phyloP scores from a whole-genome alignment of 37 sponge, comb jelly and placozoan species.

The Dysidea cf. avara region DNA sequence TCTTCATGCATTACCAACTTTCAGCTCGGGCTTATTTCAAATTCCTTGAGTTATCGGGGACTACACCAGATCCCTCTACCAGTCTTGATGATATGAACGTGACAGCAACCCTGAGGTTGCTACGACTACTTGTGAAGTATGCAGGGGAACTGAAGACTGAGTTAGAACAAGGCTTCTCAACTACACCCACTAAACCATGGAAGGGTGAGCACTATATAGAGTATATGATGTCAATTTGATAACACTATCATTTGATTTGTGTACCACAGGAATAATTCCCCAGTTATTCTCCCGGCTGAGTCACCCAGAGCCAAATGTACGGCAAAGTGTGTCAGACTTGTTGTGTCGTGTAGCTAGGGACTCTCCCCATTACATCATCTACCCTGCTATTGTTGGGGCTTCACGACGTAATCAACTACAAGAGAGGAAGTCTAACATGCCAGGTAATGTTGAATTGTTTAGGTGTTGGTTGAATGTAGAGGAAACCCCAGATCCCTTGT shows the following conservation, averaged over 20 bases:
- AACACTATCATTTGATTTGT: background rate
- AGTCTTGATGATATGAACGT: conserved; percentile 90
- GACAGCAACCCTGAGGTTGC: conserved; percentile 82
- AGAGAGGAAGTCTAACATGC: conserved; percentile 59
- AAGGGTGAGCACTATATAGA: conserved; percentile 51
- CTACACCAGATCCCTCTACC: conserved; percentile 19
- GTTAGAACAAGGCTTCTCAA: conserved; percentile 71
- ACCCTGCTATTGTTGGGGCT: conserved; percentile 85
- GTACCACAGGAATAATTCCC: conserved; percentile 75
- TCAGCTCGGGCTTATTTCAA: conserved; percentile 88
- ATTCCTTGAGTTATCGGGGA: conserved; percentile 80
- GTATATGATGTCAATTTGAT: background rate
- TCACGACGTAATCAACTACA: conserved; percentile 16
- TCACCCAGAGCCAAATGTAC: conserved; percentile 84
- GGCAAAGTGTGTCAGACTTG: conserved; percentile 83
- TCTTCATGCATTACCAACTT: conserved; percentile 91
- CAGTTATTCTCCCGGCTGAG: conserved; percentile 92
- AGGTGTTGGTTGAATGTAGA: background rate
- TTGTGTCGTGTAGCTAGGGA: conserved; percentile 83
- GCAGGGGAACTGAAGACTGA: conserved; percentile 79
- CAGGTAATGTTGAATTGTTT: conserved; percentile 19
- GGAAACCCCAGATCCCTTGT: background rate
- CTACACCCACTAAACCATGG: conserved; percentile 91
- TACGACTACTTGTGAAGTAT: conserved; percentile 85
- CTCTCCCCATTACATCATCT: conserved; percentile 90